Conservation (phyloP, 2,797 vertebrate species). For the Glyptemys insculpta region DNA sequence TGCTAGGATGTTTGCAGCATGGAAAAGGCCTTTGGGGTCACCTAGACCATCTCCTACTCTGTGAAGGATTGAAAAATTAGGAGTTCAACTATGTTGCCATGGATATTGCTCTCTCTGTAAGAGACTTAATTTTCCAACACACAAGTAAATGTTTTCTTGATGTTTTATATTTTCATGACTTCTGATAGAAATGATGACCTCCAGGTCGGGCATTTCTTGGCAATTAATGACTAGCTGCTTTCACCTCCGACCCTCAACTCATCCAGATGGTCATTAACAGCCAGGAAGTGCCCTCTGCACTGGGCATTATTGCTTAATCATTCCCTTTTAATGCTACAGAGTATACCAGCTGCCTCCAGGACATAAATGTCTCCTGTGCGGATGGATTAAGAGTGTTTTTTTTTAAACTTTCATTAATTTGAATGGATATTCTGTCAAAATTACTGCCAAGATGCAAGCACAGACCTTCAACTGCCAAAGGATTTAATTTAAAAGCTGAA, state of each 20-base stretch:
- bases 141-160: constrained; percentile 78
- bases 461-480: background rate
- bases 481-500: constrained; percentile 42
- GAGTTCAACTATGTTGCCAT: constrained; percentile 63
- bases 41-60: background rate
- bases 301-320: constrained; percentile 61
- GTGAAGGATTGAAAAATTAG: constrained; percentile 23
- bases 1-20: background rate
- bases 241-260: constrained; percentile 51
- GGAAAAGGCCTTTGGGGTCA: background rate
- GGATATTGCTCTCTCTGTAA: constrained; percentile 69
- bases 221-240: constrained; percentile 73
- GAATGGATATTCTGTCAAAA: constrained; percentile 37
- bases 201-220: constrained; percentile 76
- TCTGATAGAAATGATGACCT: constrained; percentile 73
- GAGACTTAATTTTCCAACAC: constrained; percentile 71
- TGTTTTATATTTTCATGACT: constrained; percentile 76
- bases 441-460: background rate
- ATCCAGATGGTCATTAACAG: constrained; percentile 71
- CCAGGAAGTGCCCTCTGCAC: constrained; percentile 55
- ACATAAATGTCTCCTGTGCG: constrained; percentile 52
- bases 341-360: constrained; percentile 42
- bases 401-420: constrained; percentile 50
- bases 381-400: constrained; percentile 12
- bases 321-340: constrained; percentile 47